Percentiles rank a stretch among this genome's conserved stretches.
phyloP scores from a whole-genome alignment of 2,888 invertebrate species.

The Drosophila subsilvestris region DNA sequence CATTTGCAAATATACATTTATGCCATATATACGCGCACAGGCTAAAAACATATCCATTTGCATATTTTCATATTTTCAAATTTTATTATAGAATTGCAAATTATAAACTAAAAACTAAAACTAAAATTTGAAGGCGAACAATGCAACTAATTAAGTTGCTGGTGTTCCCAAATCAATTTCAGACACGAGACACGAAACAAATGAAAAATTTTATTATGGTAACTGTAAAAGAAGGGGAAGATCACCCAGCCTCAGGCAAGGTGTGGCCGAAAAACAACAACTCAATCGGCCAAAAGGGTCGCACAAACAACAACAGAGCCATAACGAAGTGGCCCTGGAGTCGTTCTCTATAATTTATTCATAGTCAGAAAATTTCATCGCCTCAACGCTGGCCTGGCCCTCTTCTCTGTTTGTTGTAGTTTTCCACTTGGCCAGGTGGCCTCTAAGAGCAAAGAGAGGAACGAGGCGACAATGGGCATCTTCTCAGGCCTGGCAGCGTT shows the following conservation, averaged over 20 bases:
- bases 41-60: constrained; percentile 33
- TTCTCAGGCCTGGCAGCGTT: constrained; percentile 2
- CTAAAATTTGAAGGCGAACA: constrained; percentile 32
- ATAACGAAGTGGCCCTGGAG: constrained; percentile 22
- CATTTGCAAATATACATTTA: constrained; percentile 12
- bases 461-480: neutral
- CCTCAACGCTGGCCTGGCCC: constrained; percentile 53
- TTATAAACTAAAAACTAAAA: neutral
- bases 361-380: constrained; percentile 73
- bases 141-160: constrained; percentile 41
- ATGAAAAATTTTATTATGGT: neutral
- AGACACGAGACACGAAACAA: neutral
- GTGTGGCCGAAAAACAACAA: constrained; percentile 37
- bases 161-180: constrained; percentile 9
- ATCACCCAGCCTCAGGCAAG: neutral
- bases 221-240: neutral
- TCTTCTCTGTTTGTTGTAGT: constrained; percentile 50
- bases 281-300: constrained; percentile 41
- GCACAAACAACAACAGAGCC: constrained; percentile 10
- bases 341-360: constrained; percentile 71
- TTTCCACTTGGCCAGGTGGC: constrained; percentile 62
- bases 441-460: constrained; percentile 11
- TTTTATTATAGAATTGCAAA: constrained; percentile 1
- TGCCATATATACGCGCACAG: neutral
- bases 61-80: constrained; percentile 37